Evolutionary conservation across 2,888 invertebrate species (phyloP).

Genomic region (Tenthredo distinguenda): DNA sequence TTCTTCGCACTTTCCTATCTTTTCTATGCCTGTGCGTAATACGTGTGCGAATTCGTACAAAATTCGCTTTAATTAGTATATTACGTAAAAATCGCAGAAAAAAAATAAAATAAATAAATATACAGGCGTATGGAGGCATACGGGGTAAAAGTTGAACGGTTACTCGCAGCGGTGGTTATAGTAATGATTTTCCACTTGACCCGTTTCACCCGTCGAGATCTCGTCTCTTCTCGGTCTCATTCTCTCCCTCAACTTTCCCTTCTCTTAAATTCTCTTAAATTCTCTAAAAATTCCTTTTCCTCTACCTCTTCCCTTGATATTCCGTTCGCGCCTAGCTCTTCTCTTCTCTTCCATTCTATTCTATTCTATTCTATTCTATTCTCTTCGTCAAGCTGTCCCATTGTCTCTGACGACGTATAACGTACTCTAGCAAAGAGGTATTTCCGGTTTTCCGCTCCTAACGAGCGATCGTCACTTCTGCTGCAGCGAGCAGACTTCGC

Average conservation of each 20-base stretch:
- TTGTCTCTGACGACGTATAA: conserved; percentile 9
- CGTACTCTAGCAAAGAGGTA: conserved; percentile 9
- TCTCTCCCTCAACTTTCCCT: not conserved
- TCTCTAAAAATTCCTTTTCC: not conserved
- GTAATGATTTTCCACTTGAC: conserved; percentile 47
- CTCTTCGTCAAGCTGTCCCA: not conserved
- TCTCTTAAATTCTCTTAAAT: not conserved
- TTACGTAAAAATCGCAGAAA: too few relatives aligned
- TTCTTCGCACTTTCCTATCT: not conserved
- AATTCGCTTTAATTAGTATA: too few relatives aligned
- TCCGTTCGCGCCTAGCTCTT: too few relatives aligned
- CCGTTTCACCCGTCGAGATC: conserved; percentile 30
- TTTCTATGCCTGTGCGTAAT: not conserved
- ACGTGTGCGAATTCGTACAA: too few relatives aligned
- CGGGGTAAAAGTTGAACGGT: not conserved
- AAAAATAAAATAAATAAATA: too few relatives aligned
- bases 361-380: not conserved
- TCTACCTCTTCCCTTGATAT: not conserved
- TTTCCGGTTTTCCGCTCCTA: conserved; percentile 26
- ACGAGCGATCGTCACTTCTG: conserved; percentile 27
- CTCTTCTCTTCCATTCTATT: not conserved
- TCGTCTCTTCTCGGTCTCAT: not conserved
- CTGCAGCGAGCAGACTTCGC: not conserved
- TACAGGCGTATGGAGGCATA: too few relatives aligned
- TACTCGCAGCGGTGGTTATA: not conserved